A percentile compares a stretch with the other conserved stretches of the same genome.
phyloP scores from a whole-genome alignment of 2,113 vertebrate genomes.

The Chloropsis cyanopogon region DNA sequence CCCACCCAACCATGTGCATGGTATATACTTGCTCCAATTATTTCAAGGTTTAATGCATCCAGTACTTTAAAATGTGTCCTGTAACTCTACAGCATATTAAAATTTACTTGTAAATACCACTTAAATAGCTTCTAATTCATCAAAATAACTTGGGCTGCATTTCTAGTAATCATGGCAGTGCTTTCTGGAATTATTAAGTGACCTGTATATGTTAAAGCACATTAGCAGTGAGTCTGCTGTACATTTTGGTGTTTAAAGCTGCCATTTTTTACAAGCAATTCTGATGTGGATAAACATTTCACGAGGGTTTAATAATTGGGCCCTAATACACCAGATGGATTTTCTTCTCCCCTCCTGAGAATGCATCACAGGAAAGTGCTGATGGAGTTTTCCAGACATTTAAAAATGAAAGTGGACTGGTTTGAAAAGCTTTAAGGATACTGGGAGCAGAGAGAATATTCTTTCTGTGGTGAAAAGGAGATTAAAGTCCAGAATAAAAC shows the following conservation, averaged over 20 bases:
- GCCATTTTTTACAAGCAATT: slow-evolving; percentile 6
- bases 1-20: fast-evolving
- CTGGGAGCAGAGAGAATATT: background rate
- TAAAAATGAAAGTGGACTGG: background rate
- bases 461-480: background rate
- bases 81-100: background rate
- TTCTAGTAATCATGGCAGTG: background rate
- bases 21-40: background rate
- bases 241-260: slow-evolving; percentile 22
- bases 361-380: background rate
- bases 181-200: background rate
- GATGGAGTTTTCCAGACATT: background rate
- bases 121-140: slow-evolving; percentile 16
- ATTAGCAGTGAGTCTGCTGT: background rate
- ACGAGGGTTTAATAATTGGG: background rate
- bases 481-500: background rate
- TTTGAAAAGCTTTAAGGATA: background rate
- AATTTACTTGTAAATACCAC: background rate
- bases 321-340: background rate
- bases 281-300: slow-evolving; percentile 20
- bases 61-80: background rate
- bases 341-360: background rate
- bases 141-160: slow-evolving; percentile 5
- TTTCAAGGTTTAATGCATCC: background rate
- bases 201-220: background rate